These are phyloP conservation scores for Platichthys flesus DNA, from an alignment of 2,113 vertebrate species.

Conservation along the genomic window DNA sequence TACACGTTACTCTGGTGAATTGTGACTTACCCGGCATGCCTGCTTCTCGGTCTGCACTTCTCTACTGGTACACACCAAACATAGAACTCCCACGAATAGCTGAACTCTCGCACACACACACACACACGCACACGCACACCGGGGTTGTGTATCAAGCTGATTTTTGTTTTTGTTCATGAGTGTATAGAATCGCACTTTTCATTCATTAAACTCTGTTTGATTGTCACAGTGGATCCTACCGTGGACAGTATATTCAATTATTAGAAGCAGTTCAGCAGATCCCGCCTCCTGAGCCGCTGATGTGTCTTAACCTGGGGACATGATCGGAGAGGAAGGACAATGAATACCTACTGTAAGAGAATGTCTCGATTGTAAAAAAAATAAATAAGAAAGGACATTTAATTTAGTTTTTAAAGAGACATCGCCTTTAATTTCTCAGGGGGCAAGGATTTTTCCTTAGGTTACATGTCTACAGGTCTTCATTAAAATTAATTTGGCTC, in stretches of 20 bases:
- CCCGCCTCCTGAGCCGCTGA: slow-evolving; percentile 93
- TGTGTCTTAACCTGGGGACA: slow-evolving; percentile 88
- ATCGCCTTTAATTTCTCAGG: too few relatives aligned
- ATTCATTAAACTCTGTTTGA: slow-evolving; percentile 72
- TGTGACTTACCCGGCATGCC: slow-evolving; percentile 47
- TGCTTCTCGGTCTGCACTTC: slow-evolving; percentile 28
- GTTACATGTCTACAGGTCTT: too few relatives aligned
- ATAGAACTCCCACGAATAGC: slow-evolving; percentile 27
- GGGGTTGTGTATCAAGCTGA: slow-evolving; percentile 45
- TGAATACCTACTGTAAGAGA: neutral
- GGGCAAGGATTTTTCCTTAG: too few relatives aligned
- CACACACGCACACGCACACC: slow-evolving; percentile 29
- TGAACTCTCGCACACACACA: slow-evolving; percentile 5
- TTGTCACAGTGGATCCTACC: slow-evolving; percentile 46
- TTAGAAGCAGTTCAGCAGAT: slow-evolving; percentile 69
- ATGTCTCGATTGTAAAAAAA: too few relatives aligned
- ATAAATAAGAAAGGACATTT: too few relatives aligned
- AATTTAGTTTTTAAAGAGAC: too few relatives aligned
- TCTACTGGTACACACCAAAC: slow-evolving; percentile 19
- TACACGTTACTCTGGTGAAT: slow-evolving; percentile 41
- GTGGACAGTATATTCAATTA: slow-evolving; percentile 32
- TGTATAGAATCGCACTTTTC: slow-evolving; percentile 67
- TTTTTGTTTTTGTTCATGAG: slow-evolving; percentile 35
- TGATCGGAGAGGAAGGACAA: neutral
- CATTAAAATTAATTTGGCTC: too few relatives aligned